Conservation (phyloP, 64 coral and sea anemone genomes). For the Platygyra sinensis region DNA sequence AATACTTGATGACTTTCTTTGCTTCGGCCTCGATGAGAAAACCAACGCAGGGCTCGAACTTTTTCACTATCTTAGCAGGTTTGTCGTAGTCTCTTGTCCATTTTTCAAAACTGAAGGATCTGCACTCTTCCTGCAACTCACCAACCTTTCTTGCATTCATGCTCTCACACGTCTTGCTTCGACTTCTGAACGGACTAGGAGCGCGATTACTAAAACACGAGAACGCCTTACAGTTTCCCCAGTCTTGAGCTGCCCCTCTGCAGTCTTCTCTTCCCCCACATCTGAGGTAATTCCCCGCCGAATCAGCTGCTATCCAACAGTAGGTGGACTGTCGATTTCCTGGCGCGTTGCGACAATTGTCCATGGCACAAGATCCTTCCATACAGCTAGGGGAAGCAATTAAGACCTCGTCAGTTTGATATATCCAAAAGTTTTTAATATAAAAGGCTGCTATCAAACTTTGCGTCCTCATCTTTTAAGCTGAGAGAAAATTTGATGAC, state of each 20-base stretch:
- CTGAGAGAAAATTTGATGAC: too few relatives aligned
- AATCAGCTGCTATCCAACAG: conserved; percentile 16
- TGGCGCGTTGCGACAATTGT: background rate
- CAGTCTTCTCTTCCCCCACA: background rate
- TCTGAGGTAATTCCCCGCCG: background rate
- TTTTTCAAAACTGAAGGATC: background rate
- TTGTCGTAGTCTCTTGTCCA: conserved; percentile 4
- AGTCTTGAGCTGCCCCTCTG: background rate
- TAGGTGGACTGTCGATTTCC: background rate
- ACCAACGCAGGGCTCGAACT: conserved; percentile 6
- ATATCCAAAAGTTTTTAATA: too few relatives aligned
- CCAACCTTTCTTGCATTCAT: background rate
- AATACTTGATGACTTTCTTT: conserved; percentile 2
- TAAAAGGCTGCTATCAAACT: too few relatives aligned
- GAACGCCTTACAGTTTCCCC: background rate
- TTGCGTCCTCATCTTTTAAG: too few relatives aligned
- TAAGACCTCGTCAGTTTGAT: background rate
- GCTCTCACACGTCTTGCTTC: background rate
- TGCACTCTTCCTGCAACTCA: background rate
- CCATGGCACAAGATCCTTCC: conserved; percentile 2
- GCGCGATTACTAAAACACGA: background rate
- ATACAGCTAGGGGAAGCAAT: background rate
- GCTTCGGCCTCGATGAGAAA: background rate
- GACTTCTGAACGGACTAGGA: background rate
- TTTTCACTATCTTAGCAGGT: background rate